These are phyloP conservation scores for Cerastis leucographa DNA, from an alignment of 2,888 invertebrate genomes.

Conservation along the genomic window DNA sequence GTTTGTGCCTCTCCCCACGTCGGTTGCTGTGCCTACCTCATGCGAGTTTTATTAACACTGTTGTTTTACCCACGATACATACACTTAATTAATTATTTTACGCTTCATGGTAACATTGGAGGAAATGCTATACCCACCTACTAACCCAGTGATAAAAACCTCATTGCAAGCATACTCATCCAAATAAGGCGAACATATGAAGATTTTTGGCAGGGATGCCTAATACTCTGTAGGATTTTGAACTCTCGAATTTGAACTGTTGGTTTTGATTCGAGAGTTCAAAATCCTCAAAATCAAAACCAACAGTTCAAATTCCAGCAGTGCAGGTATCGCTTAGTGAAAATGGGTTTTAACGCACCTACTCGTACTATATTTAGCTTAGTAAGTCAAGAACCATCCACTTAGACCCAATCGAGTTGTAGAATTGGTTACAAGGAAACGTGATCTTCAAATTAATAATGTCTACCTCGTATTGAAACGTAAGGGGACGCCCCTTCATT, in stretches of 20 bases:
- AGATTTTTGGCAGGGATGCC: not conserved
- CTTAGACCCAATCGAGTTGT: conserved; percentile 11
- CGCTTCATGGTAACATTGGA: not conserved
- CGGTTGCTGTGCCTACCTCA: no score
- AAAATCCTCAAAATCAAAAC: no score
- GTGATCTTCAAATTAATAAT: conserved; percentile 32
- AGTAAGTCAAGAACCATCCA: conserved; percentile 20
- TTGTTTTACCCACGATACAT: no score
- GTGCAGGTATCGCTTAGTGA: not conserved
- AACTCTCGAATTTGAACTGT: no score
- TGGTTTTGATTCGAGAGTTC: no score
- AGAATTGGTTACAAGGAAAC: conserved; percentile 24
- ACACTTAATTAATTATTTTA: no score
- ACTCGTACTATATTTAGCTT: not conserved
- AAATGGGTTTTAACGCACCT: not conserved
- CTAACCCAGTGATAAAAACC: not conserved
- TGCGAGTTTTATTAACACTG: no score
- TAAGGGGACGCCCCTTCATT: conserved; percentile 45
- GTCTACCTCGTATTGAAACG: not conserved
- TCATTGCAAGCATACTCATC: not conserved
- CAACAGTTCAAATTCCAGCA: not conserved
- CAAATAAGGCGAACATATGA: not conserved
- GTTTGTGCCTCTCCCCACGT: no score
- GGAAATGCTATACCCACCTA: not conserved
- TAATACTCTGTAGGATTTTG: not conserved